A percentile compares a stretch with the other conserved stretches of the same genome.
Evolutionary conservation across 2,888 invertebrate genomes (phyloP).

Genomic region (Macropis europaea): DNA sequence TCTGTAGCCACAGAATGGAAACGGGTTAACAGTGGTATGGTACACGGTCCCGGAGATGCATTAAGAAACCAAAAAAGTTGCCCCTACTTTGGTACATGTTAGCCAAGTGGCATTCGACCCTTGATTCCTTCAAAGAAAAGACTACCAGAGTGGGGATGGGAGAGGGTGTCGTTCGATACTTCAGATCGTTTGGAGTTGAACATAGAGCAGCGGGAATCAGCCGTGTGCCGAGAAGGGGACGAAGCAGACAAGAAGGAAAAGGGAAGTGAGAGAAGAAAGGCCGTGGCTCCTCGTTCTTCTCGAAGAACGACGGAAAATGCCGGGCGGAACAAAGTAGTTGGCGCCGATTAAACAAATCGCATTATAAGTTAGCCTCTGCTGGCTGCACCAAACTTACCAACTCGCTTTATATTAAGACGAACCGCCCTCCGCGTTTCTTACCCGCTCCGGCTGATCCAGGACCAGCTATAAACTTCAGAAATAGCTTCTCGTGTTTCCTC

Average conservation of each 20-base stretch:
- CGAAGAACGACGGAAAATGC: constrained; percentile 60
- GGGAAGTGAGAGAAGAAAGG: constrained; percentile 31
- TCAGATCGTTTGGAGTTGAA: constrained; percentile 36
- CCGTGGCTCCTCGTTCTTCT: constrained; percentile 52
- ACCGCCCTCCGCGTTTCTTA: constrained; percentile 66
- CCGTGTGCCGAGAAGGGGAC: constrained; percentile 1
- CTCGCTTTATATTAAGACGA: constrained; percentile 79
- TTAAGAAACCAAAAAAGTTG: neutral
- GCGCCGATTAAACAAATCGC: constrained; percentile 80
- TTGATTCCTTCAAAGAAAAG: constrained; percentile 7
- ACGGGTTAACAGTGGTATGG: neutral
- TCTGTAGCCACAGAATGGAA: constrained; percentile 1
- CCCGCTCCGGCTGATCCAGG: constrained; percentile 69
- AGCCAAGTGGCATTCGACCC: constrained; percentile 13
- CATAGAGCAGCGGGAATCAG: neutral
- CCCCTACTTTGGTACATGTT: neutral
- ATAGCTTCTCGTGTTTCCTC: constrained; percentile 65
- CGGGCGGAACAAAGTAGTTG: constrained; percentile 76
- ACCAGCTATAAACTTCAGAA: constrained; percentile 77
- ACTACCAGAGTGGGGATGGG: constrained; percentile 14
- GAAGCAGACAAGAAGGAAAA: constrained; percentile 14
- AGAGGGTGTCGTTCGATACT: constrained; percentile 35
- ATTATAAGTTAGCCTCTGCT: constrained; percentile 78
- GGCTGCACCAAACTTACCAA: constrained; percentile 76
- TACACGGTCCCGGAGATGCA: neutral